Evolutionary conservation across 2,888 invertebrate species (phyloP), one percentile per base, ranked within the genome.

Genomic region (Drosophila villosipedis): DNA sequence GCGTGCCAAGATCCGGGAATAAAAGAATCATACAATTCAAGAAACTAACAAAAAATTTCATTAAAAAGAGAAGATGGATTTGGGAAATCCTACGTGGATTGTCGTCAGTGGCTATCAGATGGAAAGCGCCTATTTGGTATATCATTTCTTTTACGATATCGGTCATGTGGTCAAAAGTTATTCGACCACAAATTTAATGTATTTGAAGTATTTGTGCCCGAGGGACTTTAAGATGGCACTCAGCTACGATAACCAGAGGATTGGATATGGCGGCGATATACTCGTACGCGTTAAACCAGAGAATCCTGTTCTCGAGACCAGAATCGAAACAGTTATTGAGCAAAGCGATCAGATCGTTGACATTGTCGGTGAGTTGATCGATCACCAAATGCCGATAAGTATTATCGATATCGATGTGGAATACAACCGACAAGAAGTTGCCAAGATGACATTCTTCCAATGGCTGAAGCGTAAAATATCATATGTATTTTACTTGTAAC

Each of bases 181-280:
- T 67, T 74, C 10, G 67, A 71, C 2, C 16, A 49, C 76, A 7
- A 82, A 74, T 58, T 12, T 52, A 0, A 84, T 84, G 75, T 77
- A 82, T 49, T 28, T 84, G 2, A 84, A 66, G 71, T 84, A 89
- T 49, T 49, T 22, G 1, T 62, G 41, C 9, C 4, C 14, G 3
- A 30, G 39, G 31, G 89, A 89, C 19, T 68, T 53, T 49, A 57
- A 73, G 47, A 60, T 76, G 2, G 84, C 84, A 0, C 47, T 89
- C 14, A 84, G 82, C 31, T 85, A 86, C 41, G 59, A 85, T 53
- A 58, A 52, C 2, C 89, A 86, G 25, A 76, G n/a, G 41, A 70
- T 86, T 14, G 84, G 87, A 33, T 85, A 85, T 49, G 84, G 66
- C 5, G 84, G 72, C 2, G 89, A 86, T 47, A 86, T 89, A 10